Percentiles rank a stretch among this genome's conserved stretches.
These are phyloP conservation scores for Toxotes jaculatrix DNA, from an alignment of 2,113 vertebrate species.

Conservation along the genomic window DNA sequence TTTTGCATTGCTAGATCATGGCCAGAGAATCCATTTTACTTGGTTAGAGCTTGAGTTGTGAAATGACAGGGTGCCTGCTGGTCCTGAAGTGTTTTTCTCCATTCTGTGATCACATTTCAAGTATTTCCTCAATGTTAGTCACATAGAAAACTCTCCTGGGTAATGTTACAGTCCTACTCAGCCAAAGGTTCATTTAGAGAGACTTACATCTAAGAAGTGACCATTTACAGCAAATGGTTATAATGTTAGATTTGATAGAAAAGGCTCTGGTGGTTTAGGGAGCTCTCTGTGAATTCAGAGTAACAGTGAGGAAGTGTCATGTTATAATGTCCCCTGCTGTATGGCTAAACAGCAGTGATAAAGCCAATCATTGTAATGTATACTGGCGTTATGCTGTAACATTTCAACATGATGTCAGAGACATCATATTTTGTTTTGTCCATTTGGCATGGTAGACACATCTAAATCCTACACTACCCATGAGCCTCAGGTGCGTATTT, in stretches of 20 bases:
- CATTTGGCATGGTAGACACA: not conserved
- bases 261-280: not conserved
- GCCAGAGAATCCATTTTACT: not conserved
- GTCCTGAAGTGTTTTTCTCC: not conserved
- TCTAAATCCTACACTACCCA: not conserved
- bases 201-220: not conserved
- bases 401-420: not conserved
- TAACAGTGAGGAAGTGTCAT: not conserved
- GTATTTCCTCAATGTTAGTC: not conserved
- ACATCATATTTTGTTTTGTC: not conserved
- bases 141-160: not conserved
- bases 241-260: not conserved
- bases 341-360: too few species aligned
- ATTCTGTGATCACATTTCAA: not conserved
- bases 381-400: not conserved
- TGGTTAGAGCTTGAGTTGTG: not conserved
- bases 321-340: too few species aligned
- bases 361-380: not conserved
- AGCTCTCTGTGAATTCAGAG: not conserved
- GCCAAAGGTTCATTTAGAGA: constrained; percentile 9
- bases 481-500: too few species aligned
- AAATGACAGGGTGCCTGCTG: too few species aligned
- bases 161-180: not conserved
- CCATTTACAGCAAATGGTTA: not conserved
- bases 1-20: not conserved